phyloP scores from a whole-genome alignment of 2,888 invertebrate genomes.

The Drosophila yooni region DNA sequence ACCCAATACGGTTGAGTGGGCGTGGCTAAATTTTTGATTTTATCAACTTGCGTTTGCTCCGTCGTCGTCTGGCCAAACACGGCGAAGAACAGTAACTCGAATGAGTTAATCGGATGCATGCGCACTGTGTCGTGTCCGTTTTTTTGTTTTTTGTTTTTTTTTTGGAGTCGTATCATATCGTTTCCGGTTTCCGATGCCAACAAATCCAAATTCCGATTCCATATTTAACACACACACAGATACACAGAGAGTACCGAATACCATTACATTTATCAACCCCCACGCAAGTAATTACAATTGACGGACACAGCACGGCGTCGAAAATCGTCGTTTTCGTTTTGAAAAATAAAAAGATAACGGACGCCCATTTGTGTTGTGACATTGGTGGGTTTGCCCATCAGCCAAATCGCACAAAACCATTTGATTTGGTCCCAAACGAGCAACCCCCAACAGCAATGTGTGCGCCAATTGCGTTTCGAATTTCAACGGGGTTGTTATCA shows the following conservation, averaged over 20 bases:
- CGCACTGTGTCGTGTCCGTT: slow-evolving; percentile 88
- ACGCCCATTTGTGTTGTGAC: slow-evolving; percentile 60
- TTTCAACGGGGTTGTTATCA: slow-evolving; percentile 62
- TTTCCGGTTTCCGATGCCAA: slow-evolving; percentile 28
- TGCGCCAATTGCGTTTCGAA: slow-evolving; percentile 41
- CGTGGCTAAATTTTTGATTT: slow-evolving; percentile 86
- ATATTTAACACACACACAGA: slow-evolving; percentile 37
- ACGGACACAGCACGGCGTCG: slow-evolving; percentile 59
- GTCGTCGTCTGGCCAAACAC: slow-evolving; percentile 97
- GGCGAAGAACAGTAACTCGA: slow-evolving; percentile 99
- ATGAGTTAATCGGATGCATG: slow-evolving; percentile 95
- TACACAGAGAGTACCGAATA: slow-evolving; percentile 16
- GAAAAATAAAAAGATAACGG: slow-evolving; percentile 80
- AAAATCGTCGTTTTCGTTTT: slow-evolving; percentile 56
- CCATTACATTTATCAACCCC: slow-evolving; percentile 42
- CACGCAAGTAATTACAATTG: slow-evolving; percentile 14
- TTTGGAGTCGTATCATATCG: slow-evolving; percentile 18
- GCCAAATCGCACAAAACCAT: slow-evolving; percentile 21
- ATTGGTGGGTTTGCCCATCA: slow-evolving; percentile 64
- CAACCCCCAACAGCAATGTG: slow-evolving; percentile 51
- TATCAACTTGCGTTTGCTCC: slow-evolving; percentile 90
- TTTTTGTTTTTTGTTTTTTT: neutral
- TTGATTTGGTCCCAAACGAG: slow-evolving; percentile 46
- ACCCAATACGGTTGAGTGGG: slow-evolving; percentile 92
- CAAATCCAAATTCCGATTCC: slow-evolving; percentile 24